A percentile compares a stretch with the other conserved stretches of the same genome.
Evolutionary conservation across 2,888 invertebrate species (phyloP).

Genomic region (Trachelus stipa): DNA sequence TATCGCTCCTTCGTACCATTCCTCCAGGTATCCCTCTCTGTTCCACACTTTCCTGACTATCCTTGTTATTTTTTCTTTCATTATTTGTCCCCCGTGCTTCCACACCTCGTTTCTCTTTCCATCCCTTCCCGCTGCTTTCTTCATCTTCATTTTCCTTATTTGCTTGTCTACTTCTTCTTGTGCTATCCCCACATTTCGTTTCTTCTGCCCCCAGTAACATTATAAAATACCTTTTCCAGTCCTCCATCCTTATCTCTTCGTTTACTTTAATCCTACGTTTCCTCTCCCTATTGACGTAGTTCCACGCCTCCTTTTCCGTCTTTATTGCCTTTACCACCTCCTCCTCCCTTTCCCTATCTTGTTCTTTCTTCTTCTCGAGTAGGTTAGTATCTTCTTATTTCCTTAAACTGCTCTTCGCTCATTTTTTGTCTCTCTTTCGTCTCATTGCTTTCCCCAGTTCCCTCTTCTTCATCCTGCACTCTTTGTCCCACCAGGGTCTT

Average conservation of each 20-base stretch:
- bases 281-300: slow-evolving; percentile 4
- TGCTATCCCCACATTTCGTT: not conserved
- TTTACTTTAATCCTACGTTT: not conserved
- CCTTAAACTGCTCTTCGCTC: not conserved
- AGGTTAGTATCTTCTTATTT: not conserved
- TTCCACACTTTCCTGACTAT: slow-evolving; percentile 22
- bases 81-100: not conserved
- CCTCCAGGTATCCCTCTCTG: slow-evolving; percentile 26
- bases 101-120: slow-evolving; percentile 17
- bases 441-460: not conserved
- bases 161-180: not conserved
- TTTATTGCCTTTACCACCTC: not conserved
- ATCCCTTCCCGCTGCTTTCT: slow-evolving; percentile 21
- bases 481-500: not conserved
- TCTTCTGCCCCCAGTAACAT: slow-evolving; percentile 8
- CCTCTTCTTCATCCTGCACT: not conserved
- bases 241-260: not conserved
- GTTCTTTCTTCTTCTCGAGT: not conserved
- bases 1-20: slow-evolving; percentile 31
- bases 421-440: not conserved
- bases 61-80: no score
- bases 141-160: slow-evolving; percentile 14
- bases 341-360: not conserved
- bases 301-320: not conserved
- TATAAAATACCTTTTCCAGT: slow-evolving; percentile 14